phyloP scores from a whole-genome alignment of 2,797 vertebrate genomes.

The Microcaecilia unicolor region DNA sequence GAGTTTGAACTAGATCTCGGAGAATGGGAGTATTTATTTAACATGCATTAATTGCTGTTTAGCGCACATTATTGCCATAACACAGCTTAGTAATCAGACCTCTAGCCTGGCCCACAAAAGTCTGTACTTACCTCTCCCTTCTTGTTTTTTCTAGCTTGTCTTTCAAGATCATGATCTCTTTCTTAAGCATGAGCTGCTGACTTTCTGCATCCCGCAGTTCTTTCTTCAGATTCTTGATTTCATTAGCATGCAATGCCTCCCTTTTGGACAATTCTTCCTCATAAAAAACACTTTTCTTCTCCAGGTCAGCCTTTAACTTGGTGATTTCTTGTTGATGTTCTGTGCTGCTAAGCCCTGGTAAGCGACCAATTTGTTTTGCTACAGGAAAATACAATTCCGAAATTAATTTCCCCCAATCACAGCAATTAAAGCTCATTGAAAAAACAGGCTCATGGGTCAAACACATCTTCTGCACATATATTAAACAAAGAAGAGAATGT shows the following conservation, averaged over 20 bases:
- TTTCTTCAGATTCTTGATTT: slow-evolving; percentile 85
- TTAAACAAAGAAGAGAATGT: too few species aligned
- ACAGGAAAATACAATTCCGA: slow-evolving; percentile 24
- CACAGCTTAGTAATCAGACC: too few species aligned
- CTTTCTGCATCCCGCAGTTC: slow-evolving; percentile 88
- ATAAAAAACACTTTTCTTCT: slow-evolving; percentile 82
- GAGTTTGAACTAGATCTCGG: too few species aligned
- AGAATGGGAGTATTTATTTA: too few species aligned
- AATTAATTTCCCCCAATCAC: too few species aligned
- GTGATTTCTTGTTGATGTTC: slow-evolving; percentile 86
- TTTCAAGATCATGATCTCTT: slow-evolving; percentile 91
- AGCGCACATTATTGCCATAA: too few species aligned
- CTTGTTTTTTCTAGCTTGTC: slow-evolving; percentile 95
- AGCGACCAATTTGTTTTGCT: slow-evolving; percentile 79
- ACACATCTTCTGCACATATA: too few species aligned
- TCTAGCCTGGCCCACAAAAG: too few species aligned
- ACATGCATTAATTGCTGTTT: too few species aligned
- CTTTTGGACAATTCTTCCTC: slow-evolving; percentile 84
- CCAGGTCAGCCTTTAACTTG: slow-evolving; percentile 80
- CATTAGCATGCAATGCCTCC: slow-evolving; percentile 72
- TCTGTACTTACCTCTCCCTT: slow-evolving; percentile 75
- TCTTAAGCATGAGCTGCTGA: slow-evolving; percentile 88
- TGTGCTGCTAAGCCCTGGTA: slow-evolving; percentile 58
- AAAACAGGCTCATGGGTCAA: too few species aligned
- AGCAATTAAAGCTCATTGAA: too few species aligned